phyloP scores from a whole-genome alignment of 2,797 vertebrate genomes.

The Trichosurus vulpecula region DNA sequence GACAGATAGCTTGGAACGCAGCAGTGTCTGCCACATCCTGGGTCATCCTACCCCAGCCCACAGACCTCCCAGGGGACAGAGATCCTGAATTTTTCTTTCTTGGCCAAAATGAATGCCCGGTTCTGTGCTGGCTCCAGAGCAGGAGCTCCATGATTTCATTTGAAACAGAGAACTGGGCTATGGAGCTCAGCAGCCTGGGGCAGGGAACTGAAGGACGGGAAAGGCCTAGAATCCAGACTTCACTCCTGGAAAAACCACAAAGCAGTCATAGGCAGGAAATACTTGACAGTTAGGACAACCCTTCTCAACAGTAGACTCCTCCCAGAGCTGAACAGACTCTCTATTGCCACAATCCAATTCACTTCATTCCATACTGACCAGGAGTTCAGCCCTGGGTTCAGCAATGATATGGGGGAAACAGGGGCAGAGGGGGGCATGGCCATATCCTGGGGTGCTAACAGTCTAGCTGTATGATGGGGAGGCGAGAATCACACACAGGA shows the following conservation, averaged over 20 bases:
- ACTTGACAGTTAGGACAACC: neutral
- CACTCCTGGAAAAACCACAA: neutral
- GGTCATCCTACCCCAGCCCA: neutral
- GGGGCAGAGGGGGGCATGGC: neutral
- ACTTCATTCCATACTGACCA: neutral
- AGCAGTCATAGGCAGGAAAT: neutral
- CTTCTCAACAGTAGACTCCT: neutral
- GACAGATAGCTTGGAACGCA: neutral
- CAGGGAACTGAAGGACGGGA: rapidly evolving
- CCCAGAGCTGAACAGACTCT: neutral
- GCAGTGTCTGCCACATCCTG: neutral
- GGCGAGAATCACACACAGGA: neutral
- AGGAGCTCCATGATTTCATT: neutral
- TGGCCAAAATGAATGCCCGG: neutral
- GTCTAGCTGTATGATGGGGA: neutral
- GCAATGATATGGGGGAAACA: neutral
- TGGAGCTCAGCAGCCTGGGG: neutral
- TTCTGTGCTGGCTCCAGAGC: neutral
- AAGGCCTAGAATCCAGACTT: neutral
- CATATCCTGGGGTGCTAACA: neutral
- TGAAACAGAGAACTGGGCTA: slow-evolving; percentile 20
- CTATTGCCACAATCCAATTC: neutral
- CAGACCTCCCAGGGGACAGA: neutral
- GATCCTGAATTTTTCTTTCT: neutral
- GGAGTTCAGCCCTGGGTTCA: neutral